Conservation (phyloP, 2,888 invertebrate species). For the Nezara viridula region DNA sequence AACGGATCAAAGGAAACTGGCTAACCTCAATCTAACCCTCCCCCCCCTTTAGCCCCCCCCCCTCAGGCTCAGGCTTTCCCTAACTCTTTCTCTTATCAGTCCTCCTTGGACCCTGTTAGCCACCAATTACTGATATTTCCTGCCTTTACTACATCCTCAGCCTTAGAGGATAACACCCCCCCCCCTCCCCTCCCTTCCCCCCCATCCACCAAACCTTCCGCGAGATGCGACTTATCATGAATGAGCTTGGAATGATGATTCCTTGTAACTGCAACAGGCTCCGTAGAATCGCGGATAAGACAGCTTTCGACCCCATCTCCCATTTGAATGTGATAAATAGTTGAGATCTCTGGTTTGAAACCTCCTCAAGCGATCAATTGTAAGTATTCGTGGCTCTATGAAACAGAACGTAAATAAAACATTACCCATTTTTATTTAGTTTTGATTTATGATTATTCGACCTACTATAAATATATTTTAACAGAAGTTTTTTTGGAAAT, state of each 20-base stretch:
- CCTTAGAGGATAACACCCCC: neutral
- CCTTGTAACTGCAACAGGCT: constrained; percentile 4
- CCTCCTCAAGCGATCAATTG: neutral
- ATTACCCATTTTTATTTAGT: no score
- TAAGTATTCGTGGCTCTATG: neutral
- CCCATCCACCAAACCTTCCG: neutral
- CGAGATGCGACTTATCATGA: neutral
- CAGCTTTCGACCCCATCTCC: neutral
- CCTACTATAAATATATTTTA: no score
- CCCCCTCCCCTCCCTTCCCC: no score
- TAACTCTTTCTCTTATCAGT: constrained; percentile 45
- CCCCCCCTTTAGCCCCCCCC: no score
- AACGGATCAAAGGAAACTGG: constrained; percentile 53
- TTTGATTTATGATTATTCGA: no score
- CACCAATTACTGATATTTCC: constrained; percentile 47
- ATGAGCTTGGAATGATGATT: neutral
- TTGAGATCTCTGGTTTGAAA: neutral
- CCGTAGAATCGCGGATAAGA: neutral
- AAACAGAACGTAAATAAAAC: neutral
- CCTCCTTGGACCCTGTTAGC: constrained; percentile 28
- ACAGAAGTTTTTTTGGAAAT: no score
- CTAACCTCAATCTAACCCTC: constrained; percentile 56
- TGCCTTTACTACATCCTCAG: constrained; percentile 10
- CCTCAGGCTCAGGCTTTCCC: neutral
- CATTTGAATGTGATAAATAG: neutral